Evolutionary conservation across 1,140 invertebrate species (phyloP).

Genomic region (Nephotettix cincticeps): DNA sequence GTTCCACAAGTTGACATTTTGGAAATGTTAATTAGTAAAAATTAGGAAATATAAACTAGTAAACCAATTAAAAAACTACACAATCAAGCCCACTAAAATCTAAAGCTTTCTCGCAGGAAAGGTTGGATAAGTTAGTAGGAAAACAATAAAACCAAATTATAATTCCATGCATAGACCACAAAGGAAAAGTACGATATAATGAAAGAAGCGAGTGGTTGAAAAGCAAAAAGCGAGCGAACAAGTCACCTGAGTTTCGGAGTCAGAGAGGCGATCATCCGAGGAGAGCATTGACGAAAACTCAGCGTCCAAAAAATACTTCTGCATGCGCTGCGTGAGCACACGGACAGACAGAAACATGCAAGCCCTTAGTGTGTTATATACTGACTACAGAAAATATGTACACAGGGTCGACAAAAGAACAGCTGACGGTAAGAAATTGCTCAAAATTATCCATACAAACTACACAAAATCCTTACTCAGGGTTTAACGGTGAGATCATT

Average conservation of each 20-base stretch:
- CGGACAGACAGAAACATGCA: conserved; percentile 21
- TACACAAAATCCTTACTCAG: background rate
- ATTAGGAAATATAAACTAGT: no score
- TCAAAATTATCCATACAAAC: background rate
- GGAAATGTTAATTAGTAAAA: no score
- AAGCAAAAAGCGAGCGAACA: background rate
- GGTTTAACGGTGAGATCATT: background rate
- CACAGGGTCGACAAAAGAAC: background rate
- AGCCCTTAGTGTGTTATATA: conserved; percentile 24
- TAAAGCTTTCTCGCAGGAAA: no score
- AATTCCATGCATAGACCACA: background rate
- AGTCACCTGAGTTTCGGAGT: conserved; percentile 50
- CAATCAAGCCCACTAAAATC: no score
- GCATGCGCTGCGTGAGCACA: conserved; percentile 60
- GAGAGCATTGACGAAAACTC: conserved; percentile 70
- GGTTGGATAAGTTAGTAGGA: no score
- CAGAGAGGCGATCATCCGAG: conserved; percentile 59
- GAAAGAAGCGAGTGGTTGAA: background rate
- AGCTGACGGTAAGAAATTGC: background rate
- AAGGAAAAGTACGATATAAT: background rate
- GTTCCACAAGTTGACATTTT: no score
- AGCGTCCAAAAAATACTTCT: conserved; percentile 69
- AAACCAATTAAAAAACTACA: no score
- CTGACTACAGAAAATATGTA: conserved; percentile 22
- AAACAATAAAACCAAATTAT: background rate